A percentile compares a stretch with the other conserved stretches of the same genome.
Conservation (phyloP, 1,140 invertebrate species). For the Cyclina sinensis region DNA sequence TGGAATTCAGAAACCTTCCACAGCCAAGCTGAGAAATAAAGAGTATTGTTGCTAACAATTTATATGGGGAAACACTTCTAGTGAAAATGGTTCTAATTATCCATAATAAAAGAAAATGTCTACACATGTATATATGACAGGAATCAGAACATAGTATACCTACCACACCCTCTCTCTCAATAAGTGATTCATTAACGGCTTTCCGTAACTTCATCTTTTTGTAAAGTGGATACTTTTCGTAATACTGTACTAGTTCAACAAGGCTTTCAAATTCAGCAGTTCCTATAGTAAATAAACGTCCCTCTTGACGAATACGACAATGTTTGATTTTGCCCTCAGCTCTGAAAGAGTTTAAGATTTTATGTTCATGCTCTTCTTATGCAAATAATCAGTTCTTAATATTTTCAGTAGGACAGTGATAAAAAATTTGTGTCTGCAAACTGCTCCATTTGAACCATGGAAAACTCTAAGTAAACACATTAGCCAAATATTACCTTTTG, state of each 20-base stretch:
- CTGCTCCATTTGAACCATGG: too few species aligned
- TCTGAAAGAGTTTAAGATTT: constrained; percentile 89
- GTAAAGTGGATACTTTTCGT: constrained; percentile 96
- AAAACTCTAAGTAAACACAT: too few species aligned
- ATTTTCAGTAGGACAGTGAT: too few species aligned
- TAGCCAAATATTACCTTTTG: too few species aligned
- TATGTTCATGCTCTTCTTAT: too few species aligned
- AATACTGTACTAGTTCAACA: constrained; percentile 96
- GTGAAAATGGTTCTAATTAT: neutral
- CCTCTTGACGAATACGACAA: constrained; percentile 96
- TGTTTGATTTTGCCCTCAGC: constrained; percentile 98
- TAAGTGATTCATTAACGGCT: constrained; percentile 94
- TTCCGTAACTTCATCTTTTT: constrained; percentile 94
- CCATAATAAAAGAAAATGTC: neutral
- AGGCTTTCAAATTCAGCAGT: constrained; percentile 97
- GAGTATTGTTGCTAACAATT: too few species aligned
- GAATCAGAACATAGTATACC: constrained; percentile 82
- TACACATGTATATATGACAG: neutral
- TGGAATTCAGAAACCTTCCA: too few species aligned
- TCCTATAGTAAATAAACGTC: constrained; percentile 95
- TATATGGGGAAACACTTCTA: too few species aligned
- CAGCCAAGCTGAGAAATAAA: too few species aligned
- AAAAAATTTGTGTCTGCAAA: too few species aligned
- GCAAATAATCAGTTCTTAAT: too few species aligned
- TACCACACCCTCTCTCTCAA: constrained; percentile 90